A percentile compares a stretch with the other conserved stretches of the same genome.
phyloP scores from a whole-genome alignment of 2,113 vertebrate species.

The Cryptotis parvus region DNA sequence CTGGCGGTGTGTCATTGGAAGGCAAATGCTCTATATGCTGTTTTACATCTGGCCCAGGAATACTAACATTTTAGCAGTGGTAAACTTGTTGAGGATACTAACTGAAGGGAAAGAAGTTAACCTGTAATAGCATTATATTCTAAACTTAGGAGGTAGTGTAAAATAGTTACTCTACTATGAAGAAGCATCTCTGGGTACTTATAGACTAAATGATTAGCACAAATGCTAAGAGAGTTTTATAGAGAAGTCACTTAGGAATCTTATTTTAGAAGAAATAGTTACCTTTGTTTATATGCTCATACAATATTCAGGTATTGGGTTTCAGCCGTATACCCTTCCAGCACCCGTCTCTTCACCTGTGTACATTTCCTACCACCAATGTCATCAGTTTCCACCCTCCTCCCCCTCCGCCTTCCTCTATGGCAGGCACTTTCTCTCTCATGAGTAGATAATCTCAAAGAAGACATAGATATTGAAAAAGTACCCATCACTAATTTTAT shows the following conservation, averaged over 20 bases:
- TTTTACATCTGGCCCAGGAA: no score
- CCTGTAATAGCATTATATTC: neutral
- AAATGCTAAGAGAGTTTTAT: neutral
- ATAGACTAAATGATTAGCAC: neutral
- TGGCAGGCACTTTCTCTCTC: no score
- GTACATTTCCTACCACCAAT: no score
- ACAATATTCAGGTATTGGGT: neutral
- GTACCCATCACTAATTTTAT: no score
- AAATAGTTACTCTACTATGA: neutral
- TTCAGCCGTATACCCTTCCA: no score
- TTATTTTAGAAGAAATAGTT: slow-evolving; percentile 26
- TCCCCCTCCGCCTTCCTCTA: no score
- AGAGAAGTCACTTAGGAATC: neutral
- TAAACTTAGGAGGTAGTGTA: neutral
- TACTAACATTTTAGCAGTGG: neutral
- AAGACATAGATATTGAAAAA: no score
- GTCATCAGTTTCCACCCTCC: no score
- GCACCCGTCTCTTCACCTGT: no score
- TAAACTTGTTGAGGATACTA: neutral
- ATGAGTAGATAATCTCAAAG: no score
- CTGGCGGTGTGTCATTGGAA: no score
- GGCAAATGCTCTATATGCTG: no score
- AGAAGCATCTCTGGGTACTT: neutral
- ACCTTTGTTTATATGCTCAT: slow-evolving; percentile 28
- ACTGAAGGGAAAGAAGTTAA: neutral